Evolutionary conservation across 2,113 vertebrate genomes (phyloP).

Genomic region (Mustela nigripes): DNA sequence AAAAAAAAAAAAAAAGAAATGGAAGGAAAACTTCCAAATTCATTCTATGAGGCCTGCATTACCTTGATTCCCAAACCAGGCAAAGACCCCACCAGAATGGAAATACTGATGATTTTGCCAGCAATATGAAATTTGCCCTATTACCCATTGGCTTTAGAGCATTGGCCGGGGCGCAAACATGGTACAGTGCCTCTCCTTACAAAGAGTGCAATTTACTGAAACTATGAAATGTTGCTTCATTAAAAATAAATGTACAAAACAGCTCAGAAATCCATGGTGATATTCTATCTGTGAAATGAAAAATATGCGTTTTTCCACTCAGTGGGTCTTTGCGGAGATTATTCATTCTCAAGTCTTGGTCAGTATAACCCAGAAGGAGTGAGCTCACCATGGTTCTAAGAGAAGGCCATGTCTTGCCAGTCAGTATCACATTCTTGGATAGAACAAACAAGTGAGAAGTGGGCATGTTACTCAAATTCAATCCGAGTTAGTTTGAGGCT

Average conservation of each 20-base stretch:
- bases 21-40: background rate
- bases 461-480: background rate
- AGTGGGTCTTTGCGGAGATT: background rate
- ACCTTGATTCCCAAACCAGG: background rate
- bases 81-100: background rate
- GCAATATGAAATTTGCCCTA: background rate
- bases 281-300: conserved; percentile 23
- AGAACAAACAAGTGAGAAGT: background rate
- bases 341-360: background rate
- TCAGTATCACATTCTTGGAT: background rate
- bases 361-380: background rate
- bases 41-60: background rate
- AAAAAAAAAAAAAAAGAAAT: background rate
- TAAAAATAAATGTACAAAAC: background rate
- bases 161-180: background rate
- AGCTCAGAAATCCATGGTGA: background rate
- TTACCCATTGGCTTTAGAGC: background rate
- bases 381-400: background rate
- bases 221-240: background rate
- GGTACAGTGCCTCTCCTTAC: background rate
- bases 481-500: background rate
- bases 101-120: background rate
- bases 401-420: background rate
- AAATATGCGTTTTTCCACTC: background rate
- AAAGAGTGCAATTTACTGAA: background rate